These are phyloP conservation scores for Galaxias olidus DNA, from an alignment of 2,797 vertebrate species.

Conservation along the genomic window DNA sequence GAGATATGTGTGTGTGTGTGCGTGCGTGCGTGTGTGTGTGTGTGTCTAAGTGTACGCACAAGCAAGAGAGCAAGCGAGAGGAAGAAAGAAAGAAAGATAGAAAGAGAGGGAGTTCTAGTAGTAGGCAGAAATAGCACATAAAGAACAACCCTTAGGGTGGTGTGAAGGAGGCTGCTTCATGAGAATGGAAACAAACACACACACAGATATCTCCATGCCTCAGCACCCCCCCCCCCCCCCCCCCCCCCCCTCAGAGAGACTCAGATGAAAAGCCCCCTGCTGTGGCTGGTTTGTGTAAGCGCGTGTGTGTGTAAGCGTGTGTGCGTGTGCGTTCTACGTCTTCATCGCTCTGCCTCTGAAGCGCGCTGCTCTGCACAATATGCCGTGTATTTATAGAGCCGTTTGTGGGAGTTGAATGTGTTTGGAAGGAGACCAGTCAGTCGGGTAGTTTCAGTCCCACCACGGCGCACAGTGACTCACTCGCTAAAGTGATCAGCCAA, in stretches of 20 bases:
- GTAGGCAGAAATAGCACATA: constrained; percentile 60
- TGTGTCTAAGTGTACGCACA: constrained; percentile 18
- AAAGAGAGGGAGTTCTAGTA: constrained; percentile 44
- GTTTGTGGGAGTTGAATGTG: constrained; percentile 68
- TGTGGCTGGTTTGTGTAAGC: constrained; percentile 39
- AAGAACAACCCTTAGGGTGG: constrained; percentile 56
- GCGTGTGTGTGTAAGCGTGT: background rate
- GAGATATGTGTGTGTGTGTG: constrained; percentile 47
- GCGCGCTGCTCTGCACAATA: constrained; percentile 57
- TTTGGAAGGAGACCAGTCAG: constrained; percentile 72
- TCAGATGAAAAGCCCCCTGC: constrained; percentile 67
- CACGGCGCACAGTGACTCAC: constrained; percentile 64
- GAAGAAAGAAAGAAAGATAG: background rate
- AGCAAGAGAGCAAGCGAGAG: background rate
- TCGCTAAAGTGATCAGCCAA: constrained; percentile 41
- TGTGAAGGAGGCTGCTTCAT: constrained; percentile 65
- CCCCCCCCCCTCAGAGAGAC: constrained; percentile 67
- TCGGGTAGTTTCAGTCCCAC: constrained; percentile 63
- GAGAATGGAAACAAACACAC: constrained; percentile 66
- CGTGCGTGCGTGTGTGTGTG: constrained; percentile 21
- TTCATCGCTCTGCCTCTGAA: constrained; percentile 56
- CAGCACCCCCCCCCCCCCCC: constrained; percentile 63
- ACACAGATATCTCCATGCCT: constrained; percentile 52
- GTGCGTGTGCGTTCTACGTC: constrained; percentile 18
- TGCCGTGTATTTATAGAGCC: constrained; percentile 61